phyloP scores from a whole-genome alignment of 1,140 invertebrate genomes.

The Cydia strobilella region DNA sequence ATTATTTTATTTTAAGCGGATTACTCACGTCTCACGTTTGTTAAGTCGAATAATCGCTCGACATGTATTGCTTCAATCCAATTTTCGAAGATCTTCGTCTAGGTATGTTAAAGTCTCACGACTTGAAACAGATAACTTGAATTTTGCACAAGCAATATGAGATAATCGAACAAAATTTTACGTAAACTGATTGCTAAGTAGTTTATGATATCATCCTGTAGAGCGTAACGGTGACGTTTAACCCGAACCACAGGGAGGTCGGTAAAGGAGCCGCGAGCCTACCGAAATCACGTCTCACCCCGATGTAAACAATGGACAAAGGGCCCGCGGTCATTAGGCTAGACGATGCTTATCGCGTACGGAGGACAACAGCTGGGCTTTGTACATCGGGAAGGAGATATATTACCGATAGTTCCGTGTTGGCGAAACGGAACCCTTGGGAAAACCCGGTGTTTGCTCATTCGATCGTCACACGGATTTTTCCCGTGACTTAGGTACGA shows the following conservation, averaged over 20 bases:
- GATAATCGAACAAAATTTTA: no score
- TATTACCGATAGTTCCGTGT: constrained; percentile 4
- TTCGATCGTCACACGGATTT: no score
- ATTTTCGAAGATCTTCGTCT: no score
- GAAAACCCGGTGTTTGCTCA: not conserved
- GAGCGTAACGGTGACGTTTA: not conserved
- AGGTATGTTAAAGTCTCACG: no score
- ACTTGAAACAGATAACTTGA: no score
- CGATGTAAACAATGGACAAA: constrained; percentile 36
- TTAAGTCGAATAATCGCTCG: no score
- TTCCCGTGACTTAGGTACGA: no score
- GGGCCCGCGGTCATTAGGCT: constrained; percentile 30
- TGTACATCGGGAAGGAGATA: not conserved
- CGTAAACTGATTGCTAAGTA: not conserved
- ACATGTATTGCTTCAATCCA: no score
- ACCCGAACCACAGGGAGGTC: constrained; percentile 32
- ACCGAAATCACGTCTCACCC: constrained; percentile 35
- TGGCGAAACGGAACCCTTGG: constrained; percentile 8
- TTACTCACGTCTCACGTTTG: no score
- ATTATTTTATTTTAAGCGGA: no score
- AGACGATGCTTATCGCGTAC: constrained; percentile 33
- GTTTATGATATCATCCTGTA: not conserved
- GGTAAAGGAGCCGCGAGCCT: constrained; percentile 34
- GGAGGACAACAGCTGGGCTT: constrained; percentile 19
- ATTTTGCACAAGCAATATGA: no score